Conservation (phyloP, 2,888 invertebrate genomes). For the Luffia ferchaultella region DNA sequence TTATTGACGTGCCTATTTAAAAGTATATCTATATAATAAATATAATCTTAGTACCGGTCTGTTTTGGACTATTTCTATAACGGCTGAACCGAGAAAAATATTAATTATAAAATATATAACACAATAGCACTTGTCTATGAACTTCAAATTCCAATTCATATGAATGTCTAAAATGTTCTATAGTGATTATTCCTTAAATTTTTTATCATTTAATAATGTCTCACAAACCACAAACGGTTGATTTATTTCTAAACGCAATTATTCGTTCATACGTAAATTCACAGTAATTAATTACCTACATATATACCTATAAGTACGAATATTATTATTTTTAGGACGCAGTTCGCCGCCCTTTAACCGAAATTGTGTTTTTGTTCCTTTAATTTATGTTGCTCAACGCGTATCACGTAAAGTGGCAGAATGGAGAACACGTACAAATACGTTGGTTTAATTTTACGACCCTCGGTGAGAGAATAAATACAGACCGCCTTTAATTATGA, state of each 20-base stretch:
- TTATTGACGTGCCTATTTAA: no score
- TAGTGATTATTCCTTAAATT: neutral
- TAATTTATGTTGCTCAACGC: constrained; percentile 49
- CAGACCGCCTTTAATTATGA: constrained; percentile 24
- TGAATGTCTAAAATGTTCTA: neutral
- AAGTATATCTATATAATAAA: no score
- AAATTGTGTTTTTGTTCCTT: constrained; percentile 46
- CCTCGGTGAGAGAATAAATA: constrained; percentile 45
- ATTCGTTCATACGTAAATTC: no score
- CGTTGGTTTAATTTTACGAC: constrained; percentile 48
- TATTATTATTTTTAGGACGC: no score
- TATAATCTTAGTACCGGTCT: no score
- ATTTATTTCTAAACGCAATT: neutral
- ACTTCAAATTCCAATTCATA: no score
- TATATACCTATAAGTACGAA: neutral
- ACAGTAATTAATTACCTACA: neutral
- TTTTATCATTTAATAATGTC: neutral
- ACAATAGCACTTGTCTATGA: no score
- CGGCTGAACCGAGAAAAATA: no score
- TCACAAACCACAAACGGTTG: neutral
- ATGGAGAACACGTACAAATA: constrained; percentile 43
- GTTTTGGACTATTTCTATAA: no score
- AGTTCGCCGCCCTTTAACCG: no score
- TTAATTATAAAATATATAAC: no score
- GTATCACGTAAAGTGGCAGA: constrained; percentile 43